Conservation (phyloP, 2,797 vertebrate genomes). For the Sebastes dallii region DNA sequence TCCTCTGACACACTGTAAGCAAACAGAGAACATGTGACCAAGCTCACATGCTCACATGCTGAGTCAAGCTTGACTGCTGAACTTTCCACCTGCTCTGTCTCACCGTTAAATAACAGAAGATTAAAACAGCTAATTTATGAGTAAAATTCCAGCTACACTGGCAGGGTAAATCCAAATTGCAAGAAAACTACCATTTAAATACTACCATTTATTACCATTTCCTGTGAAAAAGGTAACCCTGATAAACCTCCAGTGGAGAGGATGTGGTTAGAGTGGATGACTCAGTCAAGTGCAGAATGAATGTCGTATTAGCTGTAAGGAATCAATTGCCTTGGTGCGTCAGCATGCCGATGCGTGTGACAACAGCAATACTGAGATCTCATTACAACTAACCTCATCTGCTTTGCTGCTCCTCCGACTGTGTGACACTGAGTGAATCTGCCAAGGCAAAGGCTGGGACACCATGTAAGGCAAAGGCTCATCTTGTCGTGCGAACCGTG, state of each 20-base stretch:
- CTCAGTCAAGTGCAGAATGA: not conserved
- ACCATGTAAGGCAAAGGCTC: constrained; percentile 85
- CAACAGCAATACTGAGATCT: not conserved
- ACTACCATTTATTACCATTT: not conserved
- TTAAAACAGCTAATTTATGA: not conserved
- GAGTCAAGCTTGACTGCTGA: constrained; percentile 39
- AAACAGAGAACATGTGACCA: not conserved
- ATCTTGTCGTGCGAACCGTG: constrained; percentile 59
- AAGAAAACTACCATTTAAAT: not conserved
- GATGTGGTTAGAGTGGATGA: not conserved
- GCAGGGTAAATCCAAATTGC: not conserved
- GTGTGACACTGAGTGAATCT: constrained; percentile 87
- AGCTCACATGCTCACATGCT: constrained; percentile 21
- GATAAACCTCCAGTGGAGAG: not conserved
- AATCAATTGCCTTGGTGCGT: not conserved
- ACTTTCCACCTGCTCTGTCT: constrained; percentile 3
- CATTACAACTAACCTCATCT: constrained; percentile 80
- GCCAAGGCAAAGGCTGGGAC: constrained; percentile 90
- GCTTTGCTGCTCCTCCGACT: constrained; percentile 84
- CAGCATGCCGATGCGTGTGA: not conserved
- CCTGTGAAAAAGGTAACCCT: not conserved
- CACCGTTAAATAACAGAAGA: not conserved
- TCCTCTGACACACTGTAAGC: not conserved
- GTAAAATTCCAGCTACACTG: not conserved
- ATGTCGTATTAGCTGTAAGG: not conserved